Base-by-base conservation (phyloP, 2,797 vertebrate species). In the Microtus obscurus region DNA sequence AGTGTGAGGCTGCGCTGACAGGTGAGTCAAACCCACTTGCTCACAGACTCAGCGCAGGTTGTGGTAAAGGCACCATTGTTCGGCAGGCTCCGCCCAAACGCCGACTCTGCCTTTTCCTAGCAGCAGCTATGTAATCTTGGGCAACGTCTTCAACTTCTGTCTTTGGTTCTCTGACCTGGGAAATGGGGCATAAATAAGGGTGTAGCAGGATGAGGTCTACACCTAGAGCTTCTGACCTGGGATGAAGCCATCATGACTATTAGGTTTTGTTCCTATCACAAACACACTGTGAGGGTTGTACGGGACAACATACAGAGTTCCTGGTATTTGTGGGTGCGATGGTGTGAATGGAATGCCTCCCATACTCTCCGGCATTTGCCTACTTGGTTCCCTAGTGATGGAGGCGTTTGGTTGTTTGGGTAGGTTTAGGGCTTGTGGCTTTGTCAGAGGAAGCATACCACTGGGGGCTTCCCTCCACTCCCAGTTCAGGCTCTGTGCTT, bases 201-300 rank as follows among this genome's bases (percentile, higher is more conserved):
- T 19, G 40, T 17, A 17, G 40, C 51, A 27, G 78, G 77, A n/a
- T 85, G 14, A 48, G 63, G 87, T 34, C 48, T 63, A 78, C 34
- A 89, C 23, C 8, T 19, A 78, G 59, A 89, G 43, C 59, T 40
- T 53, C n/a, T 27, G 25, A 2, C 11, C 4, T 2, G 37, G 3
- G 21, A 27, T 5, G 7, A 79, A 43, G 13, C 23, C 53, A 5
- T 45, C 0, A 0, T 5, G 16, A 40, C 27, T 48, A 19, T 21
- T 43, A 0, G 56, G 29, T 51, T 48, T 78, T 27, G 53, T 19
- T 78, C 5, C 23, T 51, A 5, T 8, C 59, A 19, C 23, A 29
- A 17, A 16, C 40, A 8, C 37, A 29, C 12, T 14, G 56, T 21
- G 56, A 69, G 31, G 40, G 8, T 61, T 25, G 34, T 88, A 4